Conservation (phyloP, 2,888 invertebrate genomes). For the Plebejus argus region DNA sequence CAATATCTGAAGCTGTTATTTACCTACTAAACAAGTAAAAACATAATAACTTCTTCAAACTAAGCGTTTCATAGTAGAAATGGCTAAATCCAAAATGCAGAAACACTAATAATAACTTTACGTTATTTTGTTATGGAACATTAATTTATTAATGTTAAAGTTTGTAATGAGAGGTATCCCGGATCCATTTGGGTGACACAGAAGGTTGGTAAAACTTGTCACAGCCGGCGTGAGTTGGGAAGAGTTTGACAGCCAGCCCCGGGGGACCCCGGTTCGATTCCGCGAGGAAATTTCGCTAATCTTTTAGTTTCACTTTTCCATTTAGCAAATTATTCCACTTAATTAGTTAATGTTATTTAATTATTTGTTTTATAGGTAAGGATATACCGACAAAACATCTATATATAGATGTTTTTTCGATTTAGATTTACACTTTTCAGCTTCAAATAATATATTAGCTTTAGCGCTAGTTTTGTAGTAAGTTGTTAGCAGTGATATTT, state of each 20-base stretch:
- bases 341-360: slow-evolving; percentile 19
- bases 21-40: too few relatives aligned
- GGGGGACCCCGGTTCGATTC: slow-evolving; percentile 66
- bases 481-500: background rate
- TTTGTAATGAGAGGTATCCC: slow-evolving; percentile 54
- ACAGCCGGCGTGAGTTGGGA: slow-evolving; percentile 63
- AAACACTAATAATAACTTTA: slow-evolving; percentile 11
- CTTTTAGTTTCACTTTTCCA: slow-evolving; percentile 48
- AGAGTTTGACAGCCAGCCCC: slow-evolving; percentile 70
- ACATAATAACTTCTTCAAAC: too few relatives aligned
- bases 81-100: background rate
- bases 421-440: too few relatives aligned
- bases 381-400: too few relatives aligned
- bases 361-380: background rate
- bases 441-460: too few relatives aligned
- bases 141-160: slow-evolving; percentile 37
- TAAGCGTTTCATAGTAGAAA: background rate
- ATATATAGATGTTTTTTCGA: too few relatives aligned
- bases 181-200: slow-evolving; percentile 74
- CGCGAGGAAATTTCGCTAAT: slow-evolving; percentile 73
- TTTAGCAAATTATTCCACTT: slow-evolving; percentile 23
- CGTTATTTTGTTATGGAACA: slow-evolving; percentile 24
- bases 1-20: too few relatives aligned
- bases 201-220: slow-evolving; percentile 78
- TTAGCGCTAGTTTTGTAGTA: too few relatives aligned